A percentile compares a stretch with the other conserved stretches of the same genome.
phyloP scores from a whole-genome alignment of 2,113 vertebrate species.

The Elaphurus davidianus region DNA sequence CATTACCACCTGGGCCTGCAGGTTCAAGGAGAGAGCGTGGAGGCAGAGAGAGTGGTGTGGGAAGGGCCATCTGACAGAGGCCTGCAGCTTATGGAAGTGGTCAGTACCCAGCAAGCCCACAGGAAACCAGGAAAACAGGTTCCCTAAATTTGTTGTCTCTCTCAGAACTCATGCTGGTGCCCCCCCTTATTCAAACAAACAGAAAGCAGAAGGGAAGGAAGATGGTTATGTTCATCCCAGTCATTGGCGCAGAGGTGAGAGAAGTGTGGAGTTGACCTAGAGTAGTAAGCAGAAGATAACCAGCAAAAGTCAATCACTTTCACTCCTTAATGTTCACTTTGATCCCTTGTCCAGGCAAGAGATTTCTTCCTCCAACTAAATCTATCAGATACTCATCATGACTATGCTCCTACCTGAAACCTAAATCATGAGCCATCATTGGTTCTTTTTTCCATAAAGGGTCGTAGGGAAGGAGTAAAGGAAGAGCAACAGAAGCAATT shows the following conservation, averaged over 20 bases:
- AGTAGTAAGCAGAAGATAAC: not conserved
- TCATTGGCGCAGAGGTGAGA: not conserved
- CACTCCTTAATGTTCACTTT: not conserved
- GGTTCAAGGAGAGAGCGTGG: not conserved
- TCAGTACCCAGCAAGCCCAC: not conserved
- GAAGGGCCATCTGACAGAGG: not conserved
- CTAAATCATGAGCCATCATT: not conserved
- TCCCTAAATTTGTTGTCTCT: not conserved
- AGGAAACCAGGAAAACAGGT: not conserved
- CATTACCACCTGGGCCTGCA: not conserved
- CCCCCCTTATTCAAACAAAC: not conserved
- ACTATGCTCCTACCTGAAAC: not conserved
- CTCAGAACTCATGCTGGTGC: not conserved
- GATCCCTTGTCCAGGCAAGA: not conserved
- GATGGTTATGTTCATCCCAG: not conserved
- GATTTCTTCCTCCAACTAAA: not conserved
- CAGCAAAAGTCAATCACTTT: not conserved
- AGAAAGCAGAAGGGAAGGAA: not conserved
- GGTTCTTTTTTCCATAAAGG: not conserved
- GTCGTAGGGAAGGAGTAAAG: not conserved
- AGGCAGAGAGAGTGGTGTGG: not conserved
- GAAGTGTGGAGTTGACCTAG: not conserved
- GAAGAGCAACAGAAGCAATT: not conserved
- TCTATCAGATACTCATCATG: not conserved
- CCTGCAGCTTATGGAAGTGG: not conserved